Percentiles rank a stretch among this genome's conserved stretches.
These are phyloP conservation scores for Ophiodon elongatus DNA, from an alignment of 2,113 vertebrate genomes.

Conservation along the genomic window DNA sequence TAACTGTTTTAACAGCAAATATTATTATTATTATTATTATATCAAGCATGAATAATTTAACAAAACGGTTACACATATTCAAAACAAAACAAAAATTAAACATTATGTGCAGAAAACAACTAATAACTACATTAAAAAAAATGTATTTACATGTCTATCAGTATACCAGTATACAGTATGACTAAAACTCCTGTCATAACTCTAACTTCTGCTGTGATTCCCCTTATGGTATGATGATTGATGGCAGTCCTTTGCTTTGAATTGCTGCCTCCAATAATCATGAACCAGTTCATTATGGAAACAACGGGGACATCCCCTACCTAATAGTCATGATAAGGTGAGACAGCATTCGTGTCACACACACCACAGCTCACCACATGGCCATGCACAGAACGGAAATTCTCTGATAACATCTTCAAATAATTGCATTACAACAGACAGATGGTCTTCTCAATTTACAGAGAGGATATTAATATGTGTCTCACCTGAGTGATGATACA, in stretches of 20 bases:
- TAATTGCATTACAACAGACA: not conserved
- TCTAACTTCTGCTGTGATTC: not conserved
- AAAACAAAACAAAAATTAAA: not conserved
- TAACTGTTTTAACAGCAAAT: not conserved
- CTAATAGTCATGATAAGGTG: not conserved
- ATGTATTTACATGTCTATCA: not conserved
- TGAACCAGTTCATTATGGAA: not conserved
- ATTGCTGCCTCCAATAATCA: not conserved
- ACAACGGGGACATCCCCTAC: not conserved
- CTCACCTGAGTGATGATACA: conserved; percentile 44
- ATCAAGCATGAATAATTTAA: not conserved
- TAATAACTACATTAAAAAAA: not conserved
- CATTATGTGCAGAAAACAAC: not conserved
- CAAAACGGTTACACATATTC: not conserved
- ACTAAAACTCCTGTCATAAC: not conserved
- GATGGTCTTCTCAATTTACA: not conserved
- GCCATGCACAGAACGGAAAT: not conserved
- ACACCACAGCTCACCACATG: not conserved
- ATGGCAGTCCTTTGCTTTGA: not conserved
- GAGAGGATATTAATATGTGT: not conserved
- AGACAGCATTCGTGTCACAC: not conserved
- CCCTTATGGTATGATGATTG: not conserved
- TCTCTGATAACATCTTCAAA: not conserved
- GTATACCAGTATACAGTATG: not conserved
- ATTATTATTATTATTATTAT: not conserved